Evolutionary conservation across 2,113 vertebrate species (phyloP), one percentile per base, ranked within the genome.

Genomic region (Barbus barbus): DNA sequence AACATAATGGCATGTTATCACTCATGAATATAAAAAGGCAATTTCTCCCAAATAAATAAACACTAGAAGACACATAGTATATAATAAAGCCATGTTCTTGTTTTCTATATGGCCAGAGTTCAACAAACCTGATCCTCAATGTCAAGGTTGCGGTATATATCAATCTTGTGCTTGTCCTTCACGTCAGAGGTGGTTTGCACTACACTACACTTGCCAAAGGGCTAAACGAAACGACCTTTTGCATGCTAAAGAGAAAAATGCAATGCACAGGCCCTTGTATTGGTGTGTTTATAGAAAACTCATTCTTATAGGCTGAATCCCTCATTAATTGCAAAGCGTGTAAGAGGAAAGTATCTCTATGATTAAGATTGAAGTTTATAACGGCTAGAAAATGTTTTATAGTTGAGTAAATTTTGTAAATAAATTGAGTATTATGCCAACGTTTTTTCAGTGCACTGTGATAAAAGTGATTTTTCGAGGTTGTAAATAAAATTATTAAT

Each of bases 161-260:
- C 61, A 67, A 80, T 26, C 78, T 60, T 76, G 48, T 76, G 22
- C n/a, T 38, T 18, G 22, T 0, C 33, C 75, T 67, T 67, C 24
- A 67, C 6, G 60, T 80, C 60, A 80, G 78, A 20, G 60, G 60
- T 67, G 60, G 60, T 63, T 48, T 80, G 41, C 78, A 80, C 60
- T 33, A 31, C 78, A 65, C 33, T 22, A 67, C 78, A 67, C 9
- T 65, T 46, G 65, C 61, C 44, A 58, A 53, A 75, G 36, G 82
- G 48, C 60, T 36, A 36, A 36, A 72, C 0, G 1, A 53, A 53
- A 5, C 38, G n/a, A 79, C 36, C 85, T 53, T 36, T 65, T 53
- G 48, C 53, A 79, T 51, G 41, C 41, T 65, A 33, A 63, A 41
- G 3, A 83, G 73, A 67, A 41, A 53, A 61, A 78, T 41, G 58